Percentiles rank a stretch among this genome's conserved stretches.
phyloP scores from a whole-genome alignment of 2,113 vertebrate genomes.

The Megatriorchis doriae region DNA sequence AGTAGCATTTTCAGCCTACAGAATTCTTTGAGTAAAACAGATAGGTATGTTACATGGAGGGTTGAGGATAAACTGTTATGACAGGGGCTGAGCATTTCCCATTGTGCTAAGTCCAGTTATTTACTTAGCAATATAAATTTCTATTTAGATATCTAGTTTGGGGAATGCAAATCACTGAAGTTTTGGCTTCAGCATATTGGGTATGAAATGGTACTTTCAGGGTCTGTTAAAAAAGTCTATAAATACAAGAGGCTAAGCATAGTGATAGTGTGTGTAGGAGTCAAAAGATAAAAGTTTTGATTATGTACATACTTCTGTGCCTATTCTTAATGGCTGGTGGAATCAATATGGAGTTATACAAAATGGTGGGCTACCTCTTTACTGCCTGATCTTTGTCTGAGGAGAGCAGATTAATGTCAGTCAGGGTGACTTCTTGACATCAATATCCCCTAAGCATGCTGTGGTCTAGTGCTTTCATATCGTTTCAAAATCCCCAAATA shows the following conservation, averaged over 20 bases:
- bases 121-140: neutral
- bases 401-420: neutral
- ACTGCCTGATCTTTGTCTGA: neutral
- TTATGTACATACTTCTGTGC: neutral
- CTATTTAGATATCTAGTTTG: neutral
- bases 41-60: neutral
- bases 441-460: neutral
- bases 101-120: neutral
- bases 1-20: neutral
- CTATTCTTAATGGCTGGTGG: neutral
- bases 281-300: neutral
- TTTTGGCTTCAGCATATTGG: neutral
- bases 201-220: neutral
- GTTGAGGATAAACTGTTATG: neutral
- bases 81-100: neutral
- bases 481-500: accelerated
- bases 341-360: neutral
- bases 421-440: neutral
- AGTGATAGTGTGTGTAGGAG: neutral
- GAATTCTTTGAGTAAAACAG: neutral
- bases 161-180: neutral
- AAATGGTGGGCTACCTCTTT: neutral
- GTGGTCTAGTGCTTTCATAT: neutral
- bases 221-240: neutral
- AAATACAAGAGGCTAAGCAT: neutral